These are phyloP conservation scores for Steinernema carpocapsae DNA, from an alignment of 2,888 invertebrate species.

Conservation along the genomic window DNA sequence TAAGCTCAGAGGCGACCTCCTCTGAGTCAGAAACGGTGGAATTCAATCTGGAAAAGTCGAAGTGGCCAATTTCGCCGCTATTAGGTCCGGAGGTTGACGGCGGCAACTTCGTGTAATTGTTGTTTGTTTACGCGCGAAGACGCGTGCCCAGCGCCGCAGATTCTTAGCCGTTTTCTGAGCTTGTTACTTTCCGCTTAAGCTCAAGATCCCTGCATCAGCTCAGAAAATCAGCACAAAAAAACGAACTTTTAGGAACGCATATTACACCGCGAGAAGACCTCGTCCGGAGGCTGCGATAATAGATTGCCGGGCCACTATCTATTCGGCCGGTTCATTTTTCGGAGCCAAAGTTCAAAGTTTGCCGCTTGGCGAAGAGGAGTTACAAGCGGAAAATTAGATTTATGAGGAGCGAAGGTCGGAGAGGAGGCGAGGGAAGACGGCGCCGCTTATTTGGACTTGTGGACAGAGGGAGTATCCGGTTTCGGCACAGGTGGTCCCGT, in stretches of 20 bases:
- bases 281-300: background rate
- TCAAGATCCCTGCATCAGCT: background rate
- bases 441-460: no score
- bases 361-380: background rate
- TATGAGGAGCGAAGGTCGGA: background rate
- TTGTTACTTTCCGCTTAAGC: background rate
- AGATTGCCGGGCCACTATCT: no score
- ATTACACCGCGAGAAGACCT: background rate
- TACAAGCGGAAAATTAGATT: slow-evolving; percentile 5
- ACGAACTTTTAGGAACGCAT: background rate
- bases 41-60: no score
- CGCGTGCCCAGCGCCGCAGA: background rate
- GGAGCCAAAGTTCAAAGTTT: background rate
- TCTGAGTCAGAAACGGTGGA: no score
- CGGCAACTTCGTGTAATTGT: background rate
- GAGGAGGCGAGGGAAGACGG: background rate
- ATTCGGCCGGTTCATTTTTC: background rate
- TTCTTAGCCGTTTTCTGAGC: background rate
- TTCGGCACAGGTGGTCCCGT: background rate
- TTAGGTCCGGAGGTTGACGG: no score
- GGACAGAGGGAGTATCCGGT: no score
- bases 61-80: no score
- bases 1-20: no score
- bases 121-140: background rate
- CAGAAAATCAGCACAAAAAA: background rate